Percentiles rank a stretch among this genome's conserved stretches.
Evolutionary conservation across 37 sponge, comb jelly and placozoan genomes (phyloP).

Genomic region (Crambe crambe): DNA sequence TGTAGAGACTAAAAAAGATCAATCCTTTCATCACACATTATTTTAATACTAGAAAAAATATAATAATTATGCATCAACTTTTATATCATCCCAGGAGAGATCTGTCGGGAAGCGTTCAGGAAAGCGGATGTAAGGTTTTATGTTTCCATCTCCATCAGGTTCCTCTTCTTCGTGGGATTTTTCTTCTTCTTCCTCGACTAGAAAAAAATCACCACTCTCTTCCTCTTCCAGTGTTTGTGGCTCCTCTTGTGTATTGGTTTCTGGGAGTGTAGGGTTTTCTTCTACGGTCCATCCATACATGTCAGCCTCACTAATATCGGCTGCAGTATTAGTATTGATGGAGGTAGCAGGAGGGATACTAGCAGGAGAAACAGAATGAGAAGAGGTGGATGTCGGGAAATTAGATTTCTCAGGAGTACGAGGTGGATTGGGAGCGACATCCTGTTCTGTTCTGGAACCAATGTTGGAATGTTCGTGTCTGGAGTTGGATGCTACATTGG

Average conservation of each 20-base stretch:
- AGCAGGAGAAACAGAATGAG: too few species aligned
- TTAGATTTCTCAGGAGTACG: too few species aligned
- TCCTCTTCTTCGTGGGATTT: slow-evolving; percentile 10
- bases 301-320: too few species aligned
- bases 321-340: too few species aligned
- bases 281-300: background rate
- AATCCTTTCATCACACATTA: background rate
- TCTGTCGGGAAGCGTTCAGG: slow-evolving; percentile 16
- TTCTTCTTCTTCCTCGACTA: background rate
- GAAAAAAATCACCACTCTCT: background rate
- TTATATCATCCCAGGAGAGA: slow-evolving; percentile 32
- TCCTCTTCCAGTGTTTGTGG: background rate
- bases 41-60: background rate
- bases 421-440: too few species aligned
- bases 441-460: too few species aligned
- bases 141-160: slow-evolving; percentile 29
- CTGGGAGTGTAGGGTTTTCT: background rate
- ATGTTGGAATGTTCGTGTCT: too few species aligned
- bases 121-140: slow-evolving; percentile 35
- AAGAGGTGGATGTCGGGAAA: too few species aligned
- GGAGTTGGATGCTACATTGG: too few species aligned
- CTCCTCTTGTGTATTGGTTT: background rate
- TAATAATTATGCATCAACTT: too few species aligned
- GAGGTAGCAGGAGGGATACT: too few species aligned
- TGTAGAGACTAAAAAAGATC: background rate